Evolutionary conservation across 2,888 invertebrate species (phyloP).

Genomic region (Plemyria rubiginata): DNA sequence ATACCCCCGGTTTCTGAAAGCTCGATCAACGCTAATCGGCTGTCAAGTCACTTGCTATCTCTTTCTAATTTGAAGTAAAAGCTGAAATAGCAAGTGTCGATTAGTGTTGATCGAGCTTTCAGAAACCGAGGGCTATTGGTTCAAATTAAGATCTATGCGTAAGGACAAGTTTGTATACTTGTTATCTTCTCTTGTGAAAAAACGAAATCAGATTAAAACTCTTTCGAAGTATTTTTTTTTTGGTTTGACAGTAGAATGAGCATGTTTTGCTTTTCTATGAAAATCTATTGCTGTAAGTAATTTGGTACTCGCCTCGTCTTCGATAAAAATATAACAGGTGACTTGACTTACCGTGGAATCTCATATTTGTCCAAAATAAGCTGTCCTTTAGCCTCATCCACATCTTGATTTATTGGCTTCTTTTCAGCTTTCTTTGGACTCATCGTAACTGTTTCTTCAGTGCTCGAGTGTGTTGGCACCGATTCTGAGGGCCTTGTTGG

Average conservation of each 20-base stretch:
- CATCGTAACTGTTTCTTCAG: background rate
- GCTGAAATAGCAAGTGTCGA: no score
- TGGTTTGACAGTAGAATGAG: background rate
- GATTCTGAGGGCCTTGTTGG: slow-evolving; percentile 10
- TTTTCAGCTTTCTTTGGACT: background rate
- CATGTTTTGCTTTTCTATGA: no score
- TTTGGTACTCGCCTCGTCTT: background rate
- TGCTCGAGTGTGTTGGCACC: background rate
- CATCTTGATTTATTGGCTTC: slow-evolving; percentile 18
- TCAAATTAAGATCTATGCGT: no score
- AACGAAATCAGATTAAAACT: background rate
- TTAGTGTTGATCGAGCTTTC: no score
- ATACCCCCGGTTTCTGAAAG: no score
- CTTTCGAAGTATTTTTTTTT: background rate
- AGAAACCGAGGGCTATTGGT: no score
- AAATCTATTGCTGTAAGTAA: background rate
- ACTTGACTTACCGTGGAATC: slow-evolving; percentile 39
- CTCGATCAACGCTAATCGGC: no score
- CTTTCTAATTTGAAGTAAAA: no score
- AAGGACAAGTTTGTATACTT: no score
- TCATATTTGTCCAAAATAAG: slow-evolving; percentile 46
- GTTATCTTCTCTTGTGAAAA: no score
- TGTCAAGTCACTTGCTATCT: no score
- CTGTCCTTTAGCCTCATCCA: slow-evolving; percentile 47
- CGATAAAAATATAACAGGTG: background rate